These are phyloP conservation scores for Ptychoptera contaminata DNA, from an alignment of 2,888 invertebrate genomes.

Conservation along the genomic window DNA sequence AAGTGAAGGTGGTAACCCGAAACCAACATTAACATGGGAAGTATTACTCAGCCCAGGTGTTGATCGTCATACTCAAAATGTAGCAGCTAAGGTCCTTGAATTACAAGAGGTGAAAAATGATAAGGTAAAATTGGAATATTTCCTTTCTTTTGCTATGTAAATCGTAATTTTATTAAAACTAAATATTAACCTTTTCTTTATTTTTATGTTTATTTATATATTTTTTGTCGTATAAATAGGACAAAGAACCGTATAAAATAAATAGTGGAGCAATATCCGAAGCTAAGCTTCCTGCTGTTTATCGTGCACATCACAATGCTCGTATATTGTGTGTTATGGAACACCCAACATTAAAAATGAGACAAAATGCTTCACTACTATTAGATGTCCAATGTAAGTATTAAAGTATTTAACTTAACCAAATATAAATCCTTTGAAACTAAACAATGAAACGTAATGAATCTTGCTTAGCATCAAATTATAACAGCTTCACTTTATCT, in stretches of 20 bases:
- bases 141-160: not conserved
- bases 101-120: conserved; percentile 30
- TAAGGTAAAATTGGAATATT: conserved; percentile 18
- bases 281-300: conserved; percentile 54
- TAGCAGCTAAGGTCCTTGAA: conserved; percentile 33
- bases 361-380: conserved; percentile 29
- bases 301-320: conserved; percentile 74
- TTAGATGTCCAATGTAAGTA: conserved; percentile 32
- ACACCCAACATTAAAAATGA: conserved; percentile 39
- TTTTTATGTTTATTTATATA: not conserved
- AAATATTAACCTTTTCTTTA: not conserved
- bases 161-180: not conserved
- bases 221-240: conserved; percentile 16
- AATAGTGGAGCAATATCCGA: conserved; percentile 41
- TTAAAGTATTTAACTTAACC: too few species aligned
- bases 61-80: conserved; percentile 38
- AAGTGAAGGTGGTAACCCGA: conserved; percentile 68
- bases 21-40: conserved; percentile 37
- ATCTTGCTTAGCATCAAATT: too few species aligned
- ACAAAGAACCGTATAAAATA: conserved; percentile 29
- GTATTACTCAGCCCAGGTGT: conserved; percentile 36
- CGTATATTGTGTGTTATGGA: conserved; percentile 66
- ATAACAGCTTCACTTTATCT: too few species aligned
- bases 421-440: too few species aligned
- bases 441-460: too few species aligned